phyloP scores from a whole-genome alignment of 2,113 vertebrate genomes.

The Pterophyllum scalare region DNA sequence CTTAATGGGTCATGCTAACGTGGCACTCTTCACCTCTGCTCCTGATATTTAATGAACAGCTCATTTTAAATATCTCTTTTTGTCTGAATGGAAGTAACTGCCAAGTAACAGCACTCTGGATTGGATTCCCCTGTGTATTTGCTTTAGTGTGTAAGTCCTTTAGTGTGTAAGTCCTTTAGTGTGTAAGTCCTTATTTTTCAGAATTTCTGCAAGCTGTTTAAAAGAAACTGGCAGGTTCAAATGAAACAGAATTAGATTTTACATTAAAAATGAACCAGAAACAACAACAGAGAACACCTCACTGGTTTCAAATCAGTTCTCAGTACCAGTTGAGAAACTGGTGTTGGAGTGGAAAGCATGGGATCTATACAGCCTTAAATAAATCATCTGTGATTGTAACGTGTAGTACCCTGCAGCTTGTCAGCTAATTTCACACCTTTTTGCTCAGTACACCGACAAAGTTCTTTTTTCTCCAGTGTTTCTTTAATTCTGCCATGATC shows the following conservation, averaged over 20 bases:
- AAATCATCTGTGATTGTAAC: not conserved
- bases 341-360: not conserved
- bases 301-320: not conserved
- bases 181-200: not conserved
- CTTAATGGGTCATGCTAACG: not conserved
- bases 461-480: not conserved
- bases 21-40: not conserved
- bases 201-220: not conserved
- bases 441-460: not conserved
- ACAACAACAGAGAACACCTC: not conserved
- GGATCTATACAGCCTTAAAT: not conserved
- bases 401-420: not conserved
- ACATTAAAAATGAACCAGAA: not conserved
- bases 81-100: not conserved
- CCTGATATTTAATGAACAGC: not conserved
- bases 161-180: too few relatives aligned
- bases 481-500: not conserved
- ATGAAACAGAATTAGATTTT: not conserved
- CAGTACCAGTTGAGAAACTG: not conserved
- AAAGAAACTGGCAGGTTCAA: not conserved
- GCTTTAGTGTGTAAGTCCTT: too few relatives aligned
- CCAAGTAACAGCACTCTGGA: not conserved
- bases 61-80: not conserved
- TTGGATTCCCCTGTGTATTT: too few relatives aligned
- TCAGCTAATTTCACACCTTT: not conserved